Percentiles rank a stretch among this genome's conserved stretches.
Evolutionary conservation across 2,888 invertebrate species (phyloP).

Genomic region (Platycnemis pennipes): DNA sequence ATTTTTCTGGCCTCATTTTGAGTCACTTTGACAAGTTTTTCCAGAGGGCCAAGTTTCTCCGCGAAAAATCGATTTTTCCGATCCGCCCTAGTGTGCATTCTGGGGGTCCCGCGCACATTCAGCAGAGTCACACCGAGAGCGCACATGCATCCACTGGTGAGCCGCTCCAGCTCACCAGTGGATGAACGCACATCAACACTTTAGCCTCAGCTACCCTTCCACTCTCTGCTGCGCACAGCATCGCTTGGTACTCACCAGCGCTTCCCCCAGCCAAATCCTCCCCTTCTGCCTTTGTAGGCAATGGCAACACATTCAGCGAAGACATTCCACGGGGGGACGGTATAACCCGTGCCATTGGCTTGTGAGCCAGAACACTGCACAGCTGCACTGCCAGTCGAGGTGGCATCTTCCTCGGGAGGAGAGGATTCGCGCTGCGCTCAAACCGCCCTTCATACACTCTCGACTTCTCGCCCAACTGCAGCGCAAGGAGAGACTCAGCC

Average conservation of each 20-base stretch:
- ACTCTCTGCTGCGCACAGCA: too few species aligned
- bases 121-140: too few species aligned
- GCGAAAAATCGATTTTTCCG: too few species aligned
- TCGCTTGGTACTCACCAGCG: background rate
- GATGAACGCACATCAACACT: too few species aligned
- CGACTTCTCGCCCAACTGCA: background rate
- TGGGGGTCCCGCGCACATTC: too few species aligned
- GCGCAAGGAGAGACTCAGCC: slow-evolving; percentile 36
- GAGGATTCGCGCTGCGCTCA: slow-evolving; percentile 34
- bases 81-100: too few species aligned
- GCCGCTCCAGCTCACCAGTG: too few species aligned
- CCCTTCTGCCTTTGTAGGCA: background rate
- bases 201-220: too few species aligned
- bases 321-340: slow-evolving; percentile 38
- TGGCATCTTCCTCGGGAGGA: slow-evolving; percentile 2
- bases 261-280: background rate
- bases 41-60: too few species aligned
- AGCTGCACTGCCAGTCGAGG: slow-evolving; percentile 37
- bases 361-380: slow-evolving; percentile 31
- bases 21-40: too few species aligned
- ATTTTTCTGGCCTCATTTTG: too few species aligned
- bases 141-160: too few species aligned
- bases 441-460: background rate
- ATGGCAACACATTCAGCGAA: background rate
- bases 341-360: slow-evolving; percentile 40